Percentiles rank a stretch among this genome's conserved stretches.
Evolutionary conservation across 2,113 vertebrate genomes (phyloP).

Genomic region (Pseudopipra pipra): DNA sequence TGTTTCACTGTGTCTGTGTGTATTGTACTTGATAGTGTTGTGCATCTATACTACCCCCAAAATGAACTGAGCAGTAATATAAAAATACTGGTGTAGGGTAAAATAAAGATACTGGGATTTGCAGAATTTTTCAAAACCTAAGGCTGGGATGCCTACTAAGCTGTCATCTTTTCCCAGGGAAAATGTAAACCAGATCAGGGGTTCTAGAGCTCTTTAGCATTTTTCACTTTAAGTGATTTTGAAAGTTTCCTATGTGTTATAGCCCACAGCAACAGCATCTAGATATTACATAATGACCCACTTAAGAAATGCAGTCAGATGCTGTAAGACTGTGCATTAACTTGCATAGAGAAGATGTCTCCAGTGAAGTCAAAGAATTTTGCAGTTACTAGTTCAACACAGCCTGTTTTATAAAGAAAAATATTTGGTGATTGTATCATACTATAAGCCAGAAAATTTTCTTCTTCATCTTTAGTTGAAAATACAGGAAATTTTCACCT

Average conservation of each 20-base stretch:
- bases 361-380: neutral
- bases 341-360: neutral
- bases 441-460: neutral
- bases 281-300: neutral
- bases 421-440: neutral
- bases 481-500: neutral
- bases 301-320: neutral
- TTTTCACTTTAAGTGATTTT: conserved; percentile 10
- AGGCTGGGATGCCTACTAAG: neutral
- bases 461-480: neutral
- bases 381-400: neutral
- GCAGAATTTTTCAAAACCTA: neutral
- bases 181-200: neutral
- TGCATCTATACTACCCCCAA: neutral
- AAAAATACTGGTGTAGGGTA: neutral
- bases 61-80: neutral
- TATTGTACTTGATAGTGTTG: neutral
- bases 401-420: neutral
- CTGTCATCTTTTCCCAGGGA: neutral
- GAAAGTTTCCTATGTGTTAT: neutral
- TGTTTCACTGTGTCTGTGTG: neutral
- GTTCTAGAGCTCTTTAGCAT: neutral
- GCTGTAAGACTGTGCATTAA: neutral
- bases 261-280: neutral
- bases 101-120: neutral